phyloP scores from a whole-genome alignment of 2,113 vertebrate species.

The Nannobrachium achirus region DNA sequence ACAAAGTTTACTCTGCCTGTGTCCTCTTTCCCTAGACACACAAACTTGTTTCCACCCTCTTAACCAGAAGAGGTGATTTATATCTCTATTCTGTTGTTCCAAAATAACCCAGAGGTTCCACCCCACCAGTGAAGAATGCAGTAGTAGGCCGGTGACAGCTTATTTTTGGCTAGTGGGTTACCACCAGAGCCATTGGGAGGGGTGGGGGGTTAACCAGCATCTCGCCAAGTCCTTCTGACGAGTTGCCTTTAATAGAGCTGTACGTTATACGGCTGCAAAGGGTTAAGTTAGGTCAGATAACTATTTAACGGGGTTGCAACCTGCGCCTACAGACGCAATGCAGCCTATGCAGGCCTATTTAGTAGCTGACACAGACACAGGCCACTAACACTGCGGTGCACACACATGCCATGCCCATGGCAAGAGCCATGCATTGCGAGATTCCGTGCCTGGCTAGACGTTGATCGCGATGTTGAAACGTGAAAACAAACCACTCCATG shows the following conservation, averaged over 20 bases:
- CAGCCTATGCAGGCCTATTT: constrained; percentile 58
- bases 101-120: constrained; percentile 19
- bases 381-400: constrained; percentile 36
- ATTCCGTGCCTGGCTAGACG: background rate
- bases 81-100: background rate
- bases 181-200: background rate
- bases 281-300: constrained; percentile 2
- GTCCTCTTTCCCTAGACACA: background rate
- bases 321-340: constrained; percentile 51
- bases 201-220: background rate
- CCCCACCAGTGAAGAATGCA: constrained; percentile 19
- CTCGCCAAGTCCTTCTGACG: background rate
- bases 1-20: constrained; percentile 19
- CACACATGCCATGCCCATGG: constrained; percentile 43
- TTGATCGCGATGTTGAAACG: background rate
- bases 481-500: background rate
- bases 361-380: constrained; percentile 49
- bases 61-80: background rate
- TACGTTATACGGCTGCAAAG: background rate
- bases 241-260: background rate
- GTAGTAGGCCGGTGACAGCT: background rate
- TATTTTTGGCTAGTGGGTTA: constrained; percentile 25
- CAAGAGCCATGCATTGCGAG: constrained; percentile 24
- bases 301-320: constrained; percentile 10
- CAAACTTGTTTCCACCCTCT: constrained; percentile 12